Evolutionary conservation across 1,140 invertebrate genomes (phyloP), one percentile per base, ranked within the genome.

Genomic region (Zeugodacus cucurbitae): DNA sequence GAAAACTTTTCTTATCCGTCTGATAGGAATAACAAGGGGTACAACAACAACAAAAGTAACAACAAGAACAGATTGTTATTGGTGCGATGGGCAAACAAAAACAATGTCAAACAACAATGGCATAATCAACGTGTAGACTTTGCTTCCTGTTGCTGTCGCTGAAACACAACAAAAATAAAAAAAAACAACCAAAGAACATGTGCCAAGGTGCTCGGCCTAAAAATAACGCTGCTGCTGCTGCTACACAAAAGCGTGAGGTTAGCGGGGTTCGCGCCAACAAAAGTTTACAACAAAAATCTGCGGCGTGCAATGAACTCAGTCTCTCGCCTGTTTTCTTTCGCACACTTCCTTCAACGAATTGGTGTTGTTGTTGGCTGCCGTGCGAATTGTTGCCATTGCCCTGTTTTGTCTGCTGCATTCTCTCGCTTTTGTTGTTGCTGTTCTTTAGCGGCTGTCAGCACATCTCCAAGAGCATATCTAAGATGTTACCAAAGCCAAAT

Each of bases 81-180:
- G 10, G 10, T 82, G 22, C 48, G n/a, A 29, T 41, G 8, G 11
- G 41, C 74, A 82, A 82, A 82, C 22, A 29, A 82, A 82, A 82
- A 82, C 74, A 82, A 74, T 82, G 44, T 54, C 41, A 82, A 29
- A 82, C 41, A 48, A 82, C 37, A 82, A 82, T 82, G 22, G n/a
- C 74, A 48, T 48, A 82, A 48, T 82, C 74, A 48, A 26, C 74
- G 74, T 29, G 22, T 22, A 14, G 17, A 41, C 20, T 41, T 44
- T 44, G n/a, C 17, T 7, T 37, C 14, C 70, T 74, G 62, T 32
- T 32, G 48, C 48, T 54, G 14, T 54, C 4, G 4, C 64, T 8
- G 17, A 37, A 32, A 70, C 2, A 32, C 34, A 17, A 20, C 32
- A 29, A 29, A 8, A 74, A 67, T 22, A 20, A 44, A 29, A 82